phyloP scores from a whole-genome alignment of 2,113 vertebrate genomes.

The Cinclus cinclus region DNA sequence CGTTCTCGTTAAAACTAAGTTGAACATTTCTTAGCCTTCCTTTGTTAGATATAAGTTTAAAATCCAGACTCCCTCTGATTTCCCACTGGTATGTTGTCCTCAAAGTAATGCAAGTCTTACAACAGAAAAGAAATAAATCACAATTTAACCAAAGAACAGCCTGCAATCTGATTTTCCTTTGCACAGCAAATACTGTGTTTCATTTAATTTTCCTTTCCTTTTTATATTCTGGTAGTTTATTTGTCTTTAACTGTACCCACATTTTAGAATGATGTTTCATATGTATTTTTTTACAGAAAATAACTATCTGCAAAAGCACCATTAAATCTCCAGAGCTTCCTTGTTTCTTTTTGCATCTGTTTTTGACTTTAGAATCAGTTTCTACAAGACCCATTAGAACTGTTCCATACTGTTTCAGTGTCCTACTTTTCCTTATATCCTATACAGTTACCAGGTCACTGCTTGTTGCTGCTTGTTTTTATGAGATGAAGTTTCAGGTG shows the following conservation, averaged over 20 bases:
- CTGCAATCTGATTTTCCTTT: neutral
- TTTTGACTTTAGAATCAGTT: neutral
- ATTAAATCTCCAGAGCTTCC: neutral
- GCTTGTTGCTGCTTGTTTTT: neutral
- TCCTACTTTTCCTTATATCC: neutral
- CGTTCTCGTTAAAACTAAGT: neutral
- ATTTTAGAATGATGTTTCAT: neutral
- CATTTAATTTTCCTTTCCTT: neutral
- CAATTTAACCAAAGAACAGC: neutral
- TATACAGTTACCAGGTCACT: neutral
- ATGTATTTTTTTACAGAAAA: neutral
- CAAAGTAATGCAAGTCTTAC: neutral
- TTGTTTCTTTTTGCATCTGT: neutral
- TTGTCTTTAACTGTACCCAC: neutral
- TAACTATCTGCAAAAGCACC: neutral
- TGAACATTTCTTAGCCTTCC: neutral
- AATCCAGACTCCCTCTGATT: neutral
- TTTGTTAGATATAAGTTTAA: neutral
- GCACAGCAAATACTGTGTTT: neutral
- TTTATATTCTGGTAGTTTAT: neutral
- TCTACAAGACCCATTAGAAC: neutral
- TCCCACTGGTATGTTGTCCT: neutral
- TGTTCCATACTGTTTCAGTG: neutral
- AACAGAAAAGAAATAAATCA: neutral
- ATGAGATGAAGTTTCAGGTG: neutral